Evolutionary conservation across 2,113 vertebrate species (phyloP), one percentile per base, ranked within the genome.

Genomic region (Butorides virescens): DNA sequence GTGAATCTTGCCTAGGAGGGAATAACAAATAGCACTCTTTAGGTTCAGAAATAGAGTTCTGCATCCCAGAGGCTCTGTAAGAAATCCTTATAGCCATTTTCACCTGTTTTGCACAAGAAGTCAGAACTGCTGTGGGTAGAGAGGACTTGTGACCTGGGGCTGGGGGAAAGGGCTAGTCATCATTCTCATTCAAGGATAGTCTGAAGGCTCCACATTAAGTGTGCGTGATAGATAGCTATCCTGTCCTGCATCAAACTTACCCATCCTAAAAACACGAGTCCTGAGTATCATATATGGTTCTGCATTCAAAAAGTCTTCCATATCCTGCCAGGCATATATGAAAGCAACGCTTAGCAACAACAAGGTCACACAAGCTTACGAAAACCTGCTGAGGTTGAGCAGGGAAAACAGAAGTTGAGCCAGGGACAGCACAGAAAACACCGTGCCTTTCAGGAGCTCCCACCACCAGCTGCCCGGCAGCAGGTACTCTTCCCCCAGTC

Each of bases 281-380:
- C 15, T 2, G 1, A 75, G 11, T 21, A 56, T 10, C 16, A 13
- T 2, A 26, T 4, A 8, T 7, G 3, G 5, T 36, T 47, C 42
- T 36, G 12, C 6, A 32, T 30, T 49, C 19, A 44, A 3, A 50
- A 53, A 7, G 17, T 44, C 15, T 34, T 25, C 30, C 30, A 1
- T n/a, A 37, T 15, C 18, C 74, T 37, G 20, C 21, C 59, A 58
- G 27, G 19, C 27, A 19, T 1, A 12, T 1, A 50, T 4, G 7
- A 68, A 76, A 96, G 37, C 25, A 46, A 70, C 0, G 5, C 11
- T 25, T 39, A 8, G 13, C 23, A 74, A 53, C 47, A 32, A 42
- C 1, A 0, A n/a, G 23, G 32, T 30, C 39, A 63, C 18, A 32
- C 0, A 3, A 42, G 39, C 34, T 81, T 29, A 68, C 36, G 13